These are phyloP conservation scores for Drusus annulatus DNA, from an alignment of 1,140 invertebrate genomes.

Conservation along the genomic window DNA sequence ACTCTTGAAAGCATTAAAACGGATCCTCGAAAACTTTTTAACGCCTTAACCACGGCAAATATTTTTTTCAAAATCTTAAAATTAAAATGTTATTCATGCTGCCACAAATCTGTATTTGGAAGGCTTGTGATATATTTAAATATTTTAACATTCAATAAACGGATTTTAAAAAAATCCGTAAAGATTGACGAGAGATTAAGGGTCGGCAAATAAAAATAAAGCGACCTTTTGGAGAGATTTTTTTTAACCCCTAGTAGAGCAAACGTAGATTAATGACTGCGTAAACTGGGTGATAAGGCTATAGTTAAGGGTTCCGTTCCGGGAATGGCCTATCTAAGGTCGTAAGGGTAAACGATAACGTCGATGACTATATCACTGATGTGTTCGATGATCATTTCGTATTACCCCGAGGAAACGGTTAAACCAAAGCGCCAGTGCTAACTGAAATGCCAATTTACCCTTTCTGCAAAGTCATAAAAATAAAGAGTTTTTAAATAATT, in stretches of 20 bases:
- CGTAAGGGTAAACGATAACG: constrained; percentile 13
- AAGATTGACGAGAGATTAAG: neutral
- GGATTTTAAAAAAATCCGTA: neutral
- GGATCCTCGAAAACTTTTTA: no score
- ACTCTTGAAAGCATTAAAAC: no score
- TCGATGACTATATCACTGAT: constrained; percentile 4
- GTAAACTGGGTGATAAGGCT: constrained; percentile 14
- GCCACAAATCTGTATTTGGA: no score
- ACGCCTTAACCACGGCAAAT: no score
- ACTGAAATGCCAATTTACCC: no score
- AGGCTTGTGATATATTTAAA: no score
- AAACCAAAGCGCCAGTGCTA: no score
- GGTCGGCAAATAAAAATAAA: constrained; percentile 10
- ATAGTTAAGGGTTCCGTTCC: neutral
- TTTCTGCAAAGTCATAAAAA: no score
- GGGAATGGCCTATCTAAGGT: neutral
- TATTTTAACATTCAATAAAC: neutral
- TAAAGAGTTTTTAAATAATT: no score
- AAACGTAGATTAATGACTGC: constrained; percentile 17
- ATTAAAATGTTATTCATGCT: no score
- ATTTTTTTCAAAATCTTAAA: no score
- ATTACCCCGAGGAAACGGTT: constrained; percentile 8
- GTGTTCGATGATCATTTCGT: neutral
- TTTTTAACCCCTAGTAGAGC: neutral
- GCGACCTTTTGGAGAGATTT: neutral